Evolutionary conservation across 2,113 vertebrate species (phyloP).

Genomic region (Myrmecophaga tridactyla): DNA sequence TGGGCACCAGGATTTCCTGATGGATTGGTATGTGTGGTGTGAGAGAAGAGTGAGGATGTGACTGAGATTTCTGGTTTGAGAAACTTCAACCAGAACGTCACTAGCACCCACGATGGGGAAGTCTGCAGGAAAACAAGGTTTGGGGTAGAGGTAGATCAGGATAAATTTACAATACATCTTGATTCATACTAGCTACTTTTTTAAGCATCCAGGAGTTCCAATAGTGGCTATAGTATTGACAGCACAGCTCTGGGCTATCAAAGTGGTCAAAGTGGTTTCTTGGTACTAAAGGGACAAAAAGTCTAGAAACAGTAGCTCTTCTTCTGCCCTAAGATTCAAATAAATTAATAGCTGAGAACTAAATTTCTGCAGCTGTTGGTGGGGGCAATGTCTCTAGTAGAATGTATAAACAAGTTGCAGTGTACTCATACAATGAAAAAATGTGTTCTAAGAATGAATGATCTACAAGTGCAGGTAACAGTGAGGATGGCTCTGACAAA

Average conservation of each 20-base stretch:
- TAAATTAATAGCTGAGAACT: not conserved
- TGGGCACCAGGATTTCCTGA: not conserved
- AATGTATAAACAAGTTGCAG: not conserved
- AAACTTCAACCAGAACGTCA: not conserved
- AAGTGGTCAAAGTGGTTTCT: not conserved
- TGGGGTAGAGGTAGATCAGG: rapidly evolving
- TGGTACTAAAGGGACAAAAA: not conserved
- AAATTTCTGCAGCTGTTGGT: not conserved
- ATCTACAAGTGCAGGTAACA: not conserved
- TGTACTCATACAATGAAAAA: not conserved
- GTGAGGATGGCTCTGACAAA: slow-evolving; percentile 16
- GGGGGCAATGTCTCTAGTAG: not conserved
- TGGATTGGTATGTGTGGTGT: not conserved
- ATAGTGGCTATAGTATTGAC: not conserved
- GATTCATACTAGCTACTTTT: not conserved
- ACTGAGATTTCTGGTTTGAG: not conserved
- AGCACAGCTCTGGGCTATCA: not conserved
- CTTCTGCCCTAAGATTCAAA: not conserved
- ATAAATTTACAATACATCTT: not conserved
- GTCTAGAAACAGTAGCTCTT: not conserved
- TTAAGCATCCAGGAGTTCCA: not conserved
- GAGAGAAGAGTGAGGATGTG: not conserved
- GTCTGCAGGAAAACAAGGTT: not conserved
- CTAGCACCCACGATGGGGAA: too few species aligned
- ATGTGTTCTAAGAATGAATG: not conserved